These are phyloP conservation scores for Brachyopa scutellaris DNA, from an alignment of 2,888 invertebrate genomes.

Conservation along the genomic window DNA sequence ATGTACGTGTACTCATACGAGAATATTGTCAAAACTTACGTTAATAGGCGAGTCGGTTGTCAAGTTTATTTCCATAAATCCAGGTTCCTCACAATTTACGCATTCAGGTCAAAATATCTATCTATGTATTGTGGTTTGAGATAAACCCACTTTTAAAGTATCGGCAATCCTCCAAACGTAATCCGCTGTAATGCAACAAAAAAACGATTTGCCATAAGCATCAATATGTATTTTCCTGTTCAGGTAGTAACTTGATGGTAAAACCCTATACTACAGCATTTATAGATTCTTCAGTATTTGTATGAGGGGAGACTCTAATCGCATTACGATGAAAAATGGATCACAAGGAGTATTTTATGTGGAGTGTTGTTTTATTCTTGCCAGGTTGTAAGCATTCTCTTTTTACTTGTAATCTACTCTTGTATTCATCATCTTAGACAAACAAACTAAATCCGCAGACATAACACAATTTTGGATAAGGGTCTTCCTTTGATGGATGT, in stretches of 20 bases:
- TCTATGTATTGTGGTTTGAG: background rate
- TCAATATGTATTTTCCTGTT: slow-evolving; percentile 1
- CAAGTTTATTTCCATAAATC: too few species aligned
- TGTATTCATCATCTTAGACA: background rate
- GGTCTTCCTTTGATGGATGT: background rate
- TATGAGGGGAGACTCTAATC: background rate
- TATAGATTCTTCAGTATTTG: background rate
- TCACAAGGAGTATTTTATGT: background rate
- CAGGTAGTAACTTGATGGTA: background rate
- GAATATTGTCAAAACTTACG: too few species aligned
- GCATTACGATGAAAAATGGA: background rate
- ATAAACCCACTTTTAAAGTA: background rate
- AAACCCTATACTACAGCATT: background rate
- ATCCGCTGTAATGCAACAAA: background rate
- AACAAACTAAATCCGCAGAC: too few species aligned
- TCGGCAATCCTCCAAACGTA: too few species aligned
- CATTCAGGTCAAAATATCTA: too few species aligned
- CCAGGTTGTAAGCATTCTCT: background rate
- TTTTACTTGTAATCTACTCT: background rate
- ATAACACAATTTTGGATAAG: background rate
- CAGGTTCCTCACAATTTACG: too few species aligned
- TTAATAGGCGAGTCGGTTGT: too few species aligned
- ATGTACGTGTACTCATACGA: too few species aligned
- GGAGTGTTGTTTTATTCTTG: background rate
- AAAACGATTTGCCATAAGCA: background rate